Evolutionary conservation across 2,797 vertebrate species (phyloP).

Genomic region (Liparis tanakae): DNA sequence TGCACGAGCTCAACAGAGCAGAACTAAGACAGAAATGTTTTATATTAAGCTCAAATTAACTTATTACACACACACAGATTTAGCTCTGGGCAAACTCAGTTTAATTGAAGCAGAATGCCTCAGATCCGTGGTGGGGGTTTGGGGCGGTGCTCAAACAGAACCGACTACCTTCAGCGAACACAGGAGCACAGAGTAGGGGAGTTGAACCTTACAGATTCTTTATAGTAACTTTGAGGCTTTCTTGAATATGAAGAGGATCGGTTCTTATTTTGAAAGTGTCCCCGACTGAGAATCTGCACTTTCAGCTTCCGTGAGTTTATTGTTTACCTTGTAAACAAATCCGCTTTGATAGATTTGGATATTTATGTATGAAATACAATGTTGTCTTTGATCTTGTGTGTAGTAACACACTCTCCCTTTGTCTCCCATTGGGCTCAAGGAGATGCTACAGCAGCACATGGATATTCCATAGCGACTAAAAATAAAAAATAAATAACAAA

Average conservation of each 20-base stretch:
- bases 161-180: constrained; percentile 26
- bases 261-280: neutral
- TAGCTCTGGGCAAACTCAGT: constrained; percentile 50
- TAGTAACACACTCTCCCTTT: constrained; percentile 39
- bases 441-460: constrained; percentile 50
- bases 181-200: neutral
- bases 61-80: constrained; percentile 39
- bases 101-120: constrained; percentile 43
- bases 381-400: constrained; percentile 17
- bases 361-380: constrained; percentile 7
- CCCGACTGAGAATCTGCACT: neutral
- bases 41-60: constrained; percentile 75
- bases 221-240: neutral
- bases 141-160: constrained; percentile 1
- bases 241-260: neutral
- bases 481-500: constrained; percentile 68
- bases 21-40: constrained; percentile 63
- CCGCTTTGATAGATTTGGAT: constrained; percentile 10
- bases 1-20: constrained; percentile 58
- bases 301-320: neutral
- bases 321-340: neutral
- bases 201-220: constrained; percentile 4
- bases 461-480: constrained; percentile 61
- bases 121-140: constrained; percentile 18
- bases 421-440: constrained; percentile 61